Percentiles rank a stretch among this genome's conserved stretches.
Conservation (phyloP, 2,888 invertebrate species). For the Drosophila planitibia region DNA sequence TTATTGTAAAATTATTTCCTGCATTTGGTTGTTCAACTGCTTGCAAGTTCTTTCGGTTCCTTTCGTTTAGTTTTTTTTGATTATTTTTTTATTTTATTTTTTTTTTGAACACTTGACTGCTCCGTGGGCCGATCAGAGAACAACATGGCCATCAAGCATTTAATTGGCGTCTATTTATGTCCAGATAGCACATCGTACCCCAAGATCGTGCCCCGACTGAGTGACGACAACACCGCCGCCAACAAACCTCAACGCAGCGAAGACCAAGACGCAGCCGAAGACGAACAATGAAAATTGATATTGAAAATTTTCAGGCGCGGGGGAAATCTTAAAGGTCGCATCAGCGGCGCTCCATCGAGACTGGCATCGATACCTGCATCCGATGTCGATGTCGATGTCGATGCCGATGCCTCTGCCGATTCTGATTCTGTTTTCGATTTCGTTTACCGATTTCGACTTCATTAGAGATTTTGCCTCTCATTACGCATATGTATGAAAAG, state of each 20-base stretch:
- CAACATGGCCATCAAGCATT: slow-evolving; percentile 67
- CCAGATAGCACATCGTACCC: slow-evolving; percentile 78
- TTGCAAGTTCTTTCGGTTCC: slow-evolving; percentile 12
- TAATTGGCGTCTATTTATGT: slow-evolving; percentile 80
- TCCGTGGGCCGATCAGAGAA: slow-evolving; percentile 41
- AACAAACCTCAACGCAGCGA: slow-evolving; percentile 7
- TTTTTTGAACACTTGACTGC: slow-evolving; percentile 27
- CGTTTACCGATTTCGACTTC: slow-evolving; percentile 39
- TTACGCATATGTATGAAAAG: slow-evolving; percentile 71
- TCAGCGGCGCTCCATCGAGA: slow-evolving; percentile 56
- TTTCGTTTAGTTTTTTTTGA: not conserved
- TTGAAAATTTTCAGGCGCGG: slow-evolving; percentile 42
- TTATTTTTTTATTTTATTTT: slow-evolving; percentile 2
- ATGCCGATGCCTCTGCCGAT: slow-evolving; percentile 16
- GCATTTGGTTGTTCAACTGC: slow-evolving; percentile 13
- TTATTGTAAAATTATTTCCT: slow-evolving; percentile 76
- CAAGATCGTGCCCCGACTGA: slow-evolving; percentile 67
- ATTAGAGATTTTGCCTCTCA: slow-evolving; percentile 57
- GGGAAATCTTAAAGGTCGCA: slow-evolving; percentile 75
- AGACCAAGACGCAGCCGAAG: slow-evolving; percentile 12
- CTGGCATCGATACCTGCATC: slow-evolving; percentile 5
- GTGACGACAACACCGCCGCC: slow-evolving; percentile 62
- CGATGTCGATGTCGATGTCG: slow-evolving; percentile 14
- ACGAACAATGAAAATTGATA: slow-evolving; percentile 77
- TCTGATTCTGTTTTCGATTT: slow-evolving; percentile 34